Conservation (phyloP, 2,888 invertebrate genomes). For the Phyllotreta striolata region DNA sequence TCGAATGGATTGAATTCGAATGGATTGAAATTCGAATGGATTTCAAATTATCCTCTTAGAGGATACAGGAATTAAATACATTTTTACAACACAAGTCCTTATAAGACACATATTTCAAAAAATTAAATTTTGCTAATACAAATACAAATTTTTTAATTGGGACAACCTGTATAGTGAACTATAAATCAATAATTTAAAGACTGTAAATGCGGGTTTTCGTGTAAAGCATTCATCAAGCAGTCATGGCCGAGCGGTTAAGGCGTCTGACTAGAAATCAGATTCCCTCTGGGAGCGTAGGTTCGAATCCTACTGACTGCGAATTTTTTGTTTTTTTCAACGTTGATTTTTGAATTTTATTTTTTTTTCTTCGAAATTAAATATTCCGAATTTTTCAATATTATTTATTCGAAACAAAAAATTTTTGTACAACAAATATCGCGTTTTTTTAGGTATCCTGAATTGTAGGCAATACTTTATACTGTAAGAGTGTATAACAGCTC, state of each 20-base stretch:
- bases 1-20: no score
- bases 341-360: neutral
- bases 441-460: neutral
- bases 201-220: no score
- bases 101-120: no score
- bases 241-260: conserved; percentile 90
- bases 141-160: no score
- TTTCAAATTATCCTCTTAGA: no score
- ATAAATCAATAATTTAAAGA: no score
- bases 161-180: no score
- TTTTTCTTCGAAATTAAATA: conserved; percentile 5
- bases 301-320: conserved; percentile 87
- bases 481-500: conserved; percentile 1
- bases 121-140: no score
- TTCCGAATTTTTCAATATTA: neutral
- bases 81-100: no score
- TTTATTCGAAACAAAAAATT: neutral
- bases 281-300: conserved; percentile 91
- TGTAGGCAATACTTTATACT: no score
- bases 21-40: no score
- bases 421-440: neutral
- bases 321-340: conserved; percentile 33
- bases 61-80: no score
- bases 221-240: conserved; percentile 61
- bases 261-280: conserved; percentile 91